Conservation (phyloP, 2,888 invertebrate genomes). For the Cryptocephalus primarius region DNA sequence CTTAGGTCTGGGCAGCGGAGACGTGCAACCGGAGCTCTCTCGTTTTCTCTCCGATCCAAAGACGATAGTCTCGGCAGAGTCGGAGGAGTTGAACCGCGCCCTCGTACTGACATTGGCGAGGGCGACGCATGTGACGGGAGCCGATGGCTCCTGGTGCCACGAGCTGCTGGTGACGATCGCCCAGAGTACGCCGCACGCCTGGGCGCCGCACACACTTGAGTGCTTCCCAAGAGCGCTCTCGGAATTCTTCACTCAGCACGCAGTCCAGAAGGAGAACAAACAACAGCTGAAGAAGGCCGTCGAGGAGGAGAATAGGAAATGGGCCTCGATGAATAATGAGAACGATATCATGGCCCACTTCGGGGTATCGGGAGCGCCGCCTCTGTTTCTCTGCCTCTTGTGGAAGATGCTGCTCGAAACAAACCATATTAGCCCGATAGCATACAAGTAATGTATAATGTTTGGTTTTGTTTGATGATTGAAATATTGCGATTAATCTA, state of each 20-base stretch:
- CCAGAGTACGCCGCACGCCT: slow-evolving; percentile 90
- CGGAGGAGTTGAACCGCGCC: slow-evolving; percentile 88
- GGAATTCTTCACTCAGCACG: slow-evolving; percentile 82
- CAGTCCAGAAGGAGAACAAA: slow-evolving; percentile 79
- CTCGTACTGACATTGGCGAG: slow-evolving; percentile 87
- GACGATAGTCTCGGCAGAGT: slow-evolving; percentile 83
- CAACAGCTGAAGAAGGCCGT: slow-evolving; percentile 84
- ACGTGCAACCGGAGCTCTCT: slow-evolving; percentile 88
- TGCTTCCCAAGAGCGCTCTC: slow-evolving; percentile 84
- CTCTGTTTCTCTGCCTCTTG: slow-evolving; percentile 80
- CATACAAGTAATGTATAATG: slow-evolving; percentile 70
- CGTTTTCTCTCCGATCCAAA: slow-evolving; percentile 87
- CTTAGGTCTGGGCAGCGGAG: slow-evolving; percentile 76
- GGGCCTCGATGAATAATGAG: slow-evolving; percentile 95
- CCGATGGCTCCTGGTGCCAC: slow-evolving; percentile 78
- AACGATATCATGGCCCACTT: slow-evolving; percentile 94
- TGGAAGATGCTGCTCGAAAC: slow-evolving; percentile 96
- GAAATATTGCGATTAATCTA: no score
- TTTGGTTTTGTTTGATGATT: neutral
- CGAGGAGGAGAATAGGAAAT: slow-evolving; percentile 91
- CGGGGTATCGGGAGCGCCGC: slow-evolving; percentile 84
- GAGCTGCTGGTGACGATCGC: slow-evolving; percentile 82
- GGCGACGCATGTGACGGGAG: slow-evolving; percentile 87
- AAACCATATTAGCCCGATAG: slow-evolving; percentile 84
- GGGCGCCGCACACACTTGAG: slow-evolving; percentile 86